Evolutionary conservation across 2,113 vertebrate genomes (phyloP).

Genomic region (Fukomys damarensis): DNA sequence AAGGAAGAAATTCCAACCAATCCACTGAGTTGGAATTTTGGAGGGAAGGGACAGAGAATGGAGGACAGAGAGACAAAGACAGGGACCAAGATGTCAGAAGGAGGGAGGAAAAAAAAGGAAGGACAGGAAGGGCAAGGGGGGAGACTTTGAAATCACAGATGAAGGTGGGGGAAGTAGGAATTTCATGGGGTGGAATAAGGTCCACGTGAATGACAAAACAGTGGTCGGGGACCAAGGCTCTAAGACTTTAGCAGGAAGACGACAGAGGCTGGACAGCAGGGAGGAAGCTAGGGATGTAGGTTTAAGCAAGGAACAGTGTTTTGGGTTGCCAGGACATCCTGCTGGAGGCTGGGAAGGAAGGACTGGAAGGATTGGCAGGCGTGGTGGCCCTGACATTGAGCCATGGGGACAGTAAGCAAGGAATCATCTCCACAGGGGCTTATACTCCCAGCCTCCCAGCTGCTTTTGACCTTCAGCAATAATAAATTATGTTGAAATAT

Average conservation of each 20-base stretch:
- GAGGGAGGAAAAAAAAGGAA: background rate
- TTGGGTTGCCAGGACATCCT: background rate
- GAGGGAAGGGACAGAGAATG: accelerated
- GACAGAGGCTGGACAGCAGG: background rate
- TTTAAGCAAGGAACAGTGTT: background rate
- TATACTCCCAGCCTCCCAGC: background rate
- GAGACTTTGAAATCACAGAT: background rate
- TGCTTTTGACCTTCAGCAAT: background rate
- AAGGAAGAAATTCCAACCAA: background rate
- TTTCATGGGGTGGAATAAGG: background rate
- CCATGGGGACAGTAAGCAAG: background rate
- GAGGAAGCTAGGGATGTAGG: background rate
- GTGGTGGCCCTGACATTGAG: accelerated
- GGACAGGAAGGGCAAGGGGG: background rate
- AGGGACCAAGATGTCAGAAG: background rate
- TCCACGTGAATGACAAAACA: background rate
- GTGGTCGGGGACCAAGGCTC: background rate
- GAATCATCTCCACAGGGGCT: background rate
- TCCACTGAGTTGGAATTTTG: background rate
- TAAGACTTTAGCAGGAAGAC: background rate
- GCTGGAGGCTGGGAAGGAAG: background rate
- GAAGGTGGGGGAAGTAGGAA: background rate
- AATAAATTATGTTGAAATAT: slow-evolving; percentile 22
- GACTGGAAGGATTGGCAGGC: background rate
- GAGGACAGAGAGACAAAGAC: background rate